A percentile compares a stretch with the other conserved stretches of the same genome.
Evolutionary conservation across 2,113 vertebrate species (phyloP).

Genomic region (Actenoides hombroni): DNA sequence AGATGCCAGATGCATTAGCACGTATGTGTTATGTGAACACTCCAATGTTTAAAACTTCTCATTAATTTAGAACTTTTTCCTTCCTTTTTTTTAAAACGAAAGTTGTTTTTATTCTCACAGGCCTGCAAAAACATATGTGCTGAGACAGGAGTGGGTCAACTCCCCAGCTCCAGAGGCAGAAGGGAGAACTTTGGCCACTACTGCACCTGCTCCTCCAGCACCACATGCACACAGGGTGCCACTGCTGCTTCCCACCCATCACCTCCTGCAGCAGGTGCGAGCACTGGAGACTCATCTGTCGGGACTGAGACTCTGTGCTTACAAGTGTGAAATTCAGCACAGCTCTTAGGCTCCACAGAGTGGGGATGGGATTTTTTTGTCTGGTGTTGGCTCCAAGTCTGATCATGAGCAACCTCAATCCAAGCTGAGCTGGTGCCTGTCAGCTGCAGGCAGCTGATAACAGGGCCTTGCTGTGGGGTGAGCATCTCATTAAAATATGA

Average conservation of each 20-base stretch:
- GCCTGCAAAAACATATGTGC: background rate
- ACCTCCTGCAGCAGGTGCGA: accelerated
- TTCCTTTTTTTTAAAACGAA: background rate
- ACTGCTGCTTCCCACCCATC: accelerated
- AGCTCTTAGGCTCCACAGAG: background rate
- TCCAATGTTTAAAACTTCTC: background rate
- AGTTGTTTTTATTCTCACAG: background rate
- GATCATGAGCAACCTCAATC: background rate
- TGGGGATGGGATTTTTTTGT: accelerated
- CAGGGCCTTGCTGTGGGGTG: accelerated
- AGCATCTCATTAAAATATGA: background rate
- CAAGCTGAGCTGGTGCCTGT: background rate
- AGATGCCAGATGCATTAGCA: accelerated
- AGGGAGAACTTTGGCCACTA: background rate
- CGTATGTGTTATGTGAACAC: background rate
- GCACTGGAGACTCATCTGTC: accelerated
- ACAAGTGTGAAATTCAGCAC: accelerated
- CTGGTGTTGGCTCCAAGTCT: background rate
- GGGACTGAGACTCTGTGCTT: background rate
- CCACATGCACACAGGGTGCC: background rate
- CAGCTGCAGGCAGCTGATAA: background rate
- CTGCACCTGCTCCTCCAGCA: accelerated
- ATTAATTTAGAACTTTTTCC: background rate
- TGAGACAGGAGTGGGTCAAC: background rate
- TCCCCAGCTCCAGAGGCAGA: background rate